These are phyloP conservation scores for Lamproptera curius DNA, from an alignment of 2,888 invertebrate genomes.

Conservation along the genomic window DNA sequence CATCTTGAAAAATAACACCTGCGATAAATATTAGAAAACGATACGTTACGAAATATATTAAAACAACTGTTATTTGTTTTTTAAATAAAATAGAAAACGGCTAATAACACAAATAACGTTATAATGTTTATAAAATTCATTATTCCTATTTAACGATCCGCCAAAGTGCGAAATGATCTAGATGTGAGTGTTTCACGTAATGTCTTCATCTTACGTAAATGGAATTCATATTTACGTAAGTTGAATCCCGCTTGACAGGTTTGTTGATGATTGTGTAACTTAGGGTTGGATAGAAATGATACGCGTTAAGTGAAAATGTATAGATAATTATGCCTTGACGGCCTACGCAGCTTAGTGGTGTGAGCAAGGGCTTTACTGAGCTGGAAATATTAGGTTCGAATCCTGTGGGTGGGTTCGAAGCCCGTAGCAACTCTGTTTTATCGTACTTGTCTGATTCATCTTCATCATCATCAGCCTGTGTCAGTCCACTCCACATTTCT, in stretches of 20 bases:
- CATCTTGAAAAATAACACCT: not conserved
- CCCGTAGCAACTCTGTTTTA: too few species aligned
- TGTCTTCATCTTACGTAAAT: not conserved
- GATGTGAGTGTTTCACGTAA: not conserved
- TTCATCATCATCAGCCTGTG: too few species aligned
- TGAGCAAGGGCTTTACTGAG: not conserved
- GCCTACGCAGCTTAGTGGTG: not conserved
- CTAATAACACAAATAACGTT: not conserved
- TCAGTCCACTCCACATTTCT: too few species aligned
- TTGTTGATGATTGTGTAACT: slow-evolving; percentile 1
- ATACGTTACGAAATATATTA: not conserved
- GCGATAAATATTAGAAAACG: not conserved
- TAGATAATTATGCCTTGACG: too few species aligned
- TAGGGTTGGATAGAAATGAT: not conserved
- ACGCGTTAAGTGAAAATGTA: too few species aligned
- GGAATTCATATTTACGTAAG: not conserved
- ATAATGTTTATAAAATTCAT: not conserved
- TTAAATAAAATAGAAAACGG: not conserved
- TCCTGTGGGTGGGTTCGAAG: too few species aligned
- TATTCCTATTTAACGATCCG: not conserved
- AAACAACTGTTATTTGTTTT: not conserved
- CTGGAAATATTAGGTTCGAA: not conserved
- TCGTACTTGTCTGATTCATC: too few species aligned
- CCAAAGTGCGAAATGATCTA: not conserved
- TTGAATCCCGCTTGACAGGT: not conserved